These are phyloP conservation scores for Drosophila sp. DNA, from an alignment of 1,140 invertebrate genomes.

Conservation along the genomic window DNA sequence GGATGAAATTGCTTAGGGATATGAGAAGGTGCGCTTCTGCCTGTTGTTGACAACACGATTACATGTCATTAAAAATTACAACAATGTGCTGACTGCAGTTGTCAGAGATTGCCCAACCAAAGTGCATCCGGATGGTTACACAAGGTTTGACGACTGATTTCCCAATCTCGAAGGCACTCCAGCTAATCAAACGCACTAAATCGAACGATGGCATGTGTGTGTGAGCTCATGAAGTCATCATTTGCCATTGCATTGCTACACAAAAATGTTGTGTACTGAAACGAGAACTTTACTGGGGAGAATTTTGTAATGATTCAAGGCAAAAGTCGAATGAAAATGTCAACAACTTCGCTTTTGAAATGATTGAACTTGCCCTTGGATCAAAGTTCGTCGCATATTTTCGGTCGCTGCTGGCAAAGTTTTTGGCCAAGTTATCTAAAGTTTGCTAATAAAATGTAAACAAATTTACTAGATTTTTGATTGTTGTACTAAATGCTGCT, in stretches of 20 bases:
- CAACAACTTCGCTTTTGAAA: too few relatives aligned
- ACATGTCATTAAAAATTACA: background rate
- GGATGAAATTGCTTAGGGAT: background rate
- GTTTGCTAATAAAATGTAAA: slow-evolving; percentile 6
- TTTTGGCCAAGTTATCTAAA: background rate
- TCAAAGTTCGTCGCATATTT: too few relatives aligned
- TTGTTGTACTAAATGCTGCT: background rate
- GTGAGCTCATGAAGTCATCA: too few relatives aligned
- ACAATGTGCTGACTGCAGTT: background rate
- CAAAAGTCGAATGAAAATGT: too few relatives aligned
- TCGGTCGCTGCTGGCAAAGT: too few relatives aligned
- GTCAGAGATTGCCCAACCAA: background rate
- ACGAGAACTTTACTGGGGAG: too few relatives aligned
- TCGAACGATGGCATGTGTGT: background rate
- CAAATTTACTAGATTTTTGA: background rate
- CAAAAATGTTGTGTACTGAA: too few relatives aligned
- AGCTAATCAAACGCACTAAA: background rate
- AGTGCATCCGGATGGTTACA: background rate
- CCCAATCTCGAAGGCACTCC: background rate
- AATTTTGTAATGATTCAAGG: too few relatives aligned
- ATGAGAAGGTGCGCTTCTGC: background rate
- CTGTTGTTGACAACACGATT: background rate
- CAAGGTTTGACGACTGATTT: background rate
- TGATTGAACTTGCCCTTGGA: too few relatives aligned
- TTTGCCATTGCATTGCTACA: too few relatives aligned